Base-by-base conservation (phyloP, 1,140 invertebrate species). In the Orius laevigatus region DNA sequence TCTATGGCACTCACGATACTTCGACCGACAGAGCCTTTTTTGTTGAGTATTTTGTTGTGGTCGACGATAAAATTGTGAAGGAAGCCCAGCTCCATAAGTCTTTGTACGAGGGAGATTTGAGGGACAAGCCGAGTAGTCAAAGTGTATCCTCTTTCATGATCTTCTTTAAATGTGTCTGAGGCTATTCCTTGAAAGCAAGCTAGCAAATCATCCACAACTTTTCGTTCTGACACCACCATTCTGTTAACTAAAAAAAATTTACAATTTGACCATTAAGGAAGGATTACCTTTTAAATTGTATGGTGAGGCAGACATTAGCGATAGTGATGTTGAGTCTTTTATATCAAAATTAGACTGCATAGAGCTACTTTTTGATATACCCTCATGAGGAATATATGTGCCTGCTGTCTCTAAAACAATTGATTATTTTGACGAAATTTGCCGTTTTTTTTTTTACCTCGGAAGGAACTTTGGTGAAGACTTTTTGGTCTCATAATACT, bases 1-100 rank as follows among this genome's bases (percentile, higher is more conserved):
- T 82, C 76, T 25, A 95, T 67, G 5, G 80, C 84, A n/a, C 84
- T 72, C 46, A 87, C 80, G 54, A 95, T 78, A 50, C 87, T 87
- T 66, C 92, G 85, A 19, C 81, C 78, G 55, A 91, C 80, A 39
- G 83, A 66, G 31, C 88, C 89, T 66, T 68, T 77, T 74, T 67
- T 69, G 9, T 75, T 67, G 3, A 75, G 65, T 46, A 78, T 74
- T 51, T 76, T 75, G 42, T 80, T 79, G 60, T 78, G 81, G 51
- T 73, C 69, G 39, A 71, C 70, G 15, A 94, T 71, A 53, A 81
- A 71, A 61, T 82, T 84, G 60, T 91, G 84, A 46, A 93, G 70
- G 69, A 83, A 87, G 2, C 91, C 90, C 34, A 93, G 70, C 61
- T 92, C 86, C 2, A 82, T 76, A 6, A 94, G 65, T 41, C 84